phyloP scores from a whole-genome alignment of 2,888 invertebrate species.

The Drosophila ustulata region DNA sequence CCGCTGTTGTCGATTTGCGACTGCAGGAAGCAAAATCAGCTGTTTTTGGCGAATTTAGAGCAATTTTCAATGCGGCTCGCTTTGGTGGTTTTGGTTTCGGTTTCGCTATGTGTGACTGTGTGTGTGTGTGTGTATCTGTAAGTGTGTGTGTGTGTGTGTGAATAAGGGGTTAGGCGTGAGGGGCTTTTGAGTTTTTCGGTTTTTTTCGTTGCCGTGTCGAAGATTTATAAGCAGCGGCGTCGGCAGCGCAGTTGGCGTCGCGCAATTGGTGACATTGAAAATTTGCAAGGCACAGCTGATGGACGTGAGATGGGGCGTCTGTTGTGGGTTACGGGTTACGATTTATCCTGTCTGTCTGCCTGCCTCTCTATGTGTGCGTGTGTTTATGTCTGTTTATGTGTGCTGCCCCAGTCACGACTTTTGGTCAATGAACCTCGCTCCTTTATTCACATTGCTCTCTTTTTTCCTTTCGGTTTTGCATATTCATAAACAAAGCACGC shows the following conservation, averaged over 20 bases:
- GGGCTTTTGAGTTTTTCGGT: conserved; percentile 14
- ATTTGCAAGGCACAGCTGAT: conserved; percentile 74
- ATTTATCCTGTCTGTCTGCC: conserved; percentile 42
- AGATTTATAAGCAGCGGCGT: conserved; percentile 78
- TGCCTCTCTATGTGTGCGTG: conserved; percentile 29
- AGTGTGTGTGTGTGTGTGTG: neutral
- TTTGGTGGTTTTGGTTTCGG: conserved; percentile 57
- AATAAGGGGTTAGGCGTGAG: conserved; percentile 6
- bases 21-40: conserved; percentile 79
- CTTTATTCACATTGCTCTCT: conserved; percentile 19
- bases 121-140: neutral
- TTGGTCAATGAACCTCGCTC: conserved; percentile 72
- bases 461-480: conserved; percentile 24
- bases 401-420: conserved; percentile 55
- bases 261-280: conserved; percentile 80
- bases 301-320: conserved; percentile 19
- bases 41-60: conserved; percentile 80
- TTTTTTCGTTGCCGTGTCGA: conserved; percentile 61
- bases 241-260: conserved; percentile 65
- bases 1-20: conserved; percentile 62
- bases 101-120: conserved; percentile 22
- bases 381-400: conserved; percentile 24
- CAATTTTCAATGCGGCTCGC: conserved; percentile 77
- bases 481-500: conserved; percentile 39
- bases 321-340: conserved; percentile 32